Base-by-base conservation (phyloP, 2,888 invertebrate genomes). In the Campoletis raptor region DNA sequence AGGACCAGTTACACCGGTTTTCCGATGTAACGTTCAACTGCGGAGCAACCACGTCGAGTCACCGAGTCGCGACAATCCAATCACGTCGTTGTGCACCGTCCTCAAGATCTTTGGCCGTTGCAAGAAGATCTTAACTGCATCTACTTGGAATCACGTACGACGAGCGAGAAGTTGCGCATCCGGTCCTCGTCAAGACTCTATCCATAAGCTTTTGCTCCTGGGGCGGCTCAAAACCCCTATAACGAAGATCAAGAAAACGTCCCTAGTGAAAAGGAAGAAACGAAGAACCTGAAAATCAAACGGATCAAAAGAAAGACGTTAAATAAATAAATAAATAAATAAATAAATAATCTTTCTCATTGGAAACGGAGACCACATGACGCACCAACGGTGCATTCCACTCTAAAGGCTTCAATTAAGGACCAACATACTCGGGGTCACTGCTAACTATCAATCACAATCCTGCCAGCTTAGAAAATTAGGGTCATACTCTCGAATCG, bases 371-470 rank as follows among this genome's bases (percentile, higher is more conserved):
- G 30, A 52, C 79, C 79, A 81, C 80, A 79, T 85, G 79, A 85
- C 77, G 74, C 83, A 73, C 77, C 69, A 70, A 80, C 67, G 67
- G 81, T 81, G 74, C 81, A 66, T 73, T 66, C 42, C 66, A 54
- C 67, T 83, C 80, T 83, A 81, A 81, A 86, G 80, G 77, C 86
- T 83, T 86, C 86, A 83, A 86, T 83, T 73, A 83, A 67, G 86
- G 72, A 83, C 83, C 83, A 81, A 72, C 81, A 57, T 83, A 81
- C 72, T 67, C 83, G 86, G 83, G 86, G 86, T 86, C 86, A 81
- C 83, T 86, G 86, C 83, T 83, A 86, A 86, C 86, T 83, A 86
- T 86, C 83, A 86, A 86, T 86, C 86, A 86, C 86, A 86, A 83
- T 86, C 83, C 83, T 77, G 77, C 48, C 64, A 72, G 80, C 83